A percentile compares a stretch with the other conserved stretches of the same genome.
Conservation (phyloP, 2,113 vertebrate genomes). For the Periophthalmodon schlosseri region DNA sequence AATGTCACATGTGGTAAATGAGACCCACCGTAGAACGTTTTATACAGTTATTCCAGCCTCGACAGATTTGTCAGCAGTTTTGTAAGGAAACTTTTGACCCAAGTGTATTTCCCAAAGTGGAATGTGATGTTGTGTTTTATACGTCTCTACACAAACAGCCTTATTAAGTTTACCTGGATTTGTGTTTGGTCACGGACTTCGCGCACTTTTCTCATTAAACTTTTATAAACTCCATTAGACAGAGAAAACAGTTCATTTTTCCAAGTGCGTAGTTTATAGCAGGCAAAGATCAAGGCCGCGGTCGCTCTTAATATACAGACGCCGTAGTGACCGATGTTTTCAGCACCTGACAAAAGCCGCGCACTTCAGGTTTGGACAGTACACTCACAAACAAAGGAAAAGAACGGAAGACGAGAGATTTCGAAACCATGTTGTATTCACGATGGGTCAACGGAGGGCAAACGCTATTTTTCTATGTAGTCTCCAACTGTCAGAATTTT, state of each 20-base stretch:
- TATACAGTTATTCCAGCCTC: background rate
- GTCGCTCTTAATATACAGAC: background rate
- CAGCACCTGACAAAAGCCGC: too few relatives aligned
- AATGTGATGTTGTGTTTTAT: background rate
- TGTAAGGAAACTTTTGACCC: background rate
- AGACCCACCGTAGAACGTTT: background rate
- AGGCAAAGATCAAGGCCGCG: too few relatives aligned
- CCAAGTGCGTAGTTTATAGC: too few relatives aligned
- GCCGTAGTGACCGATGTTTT: background rate
- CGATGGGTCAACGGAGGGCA: background rate
- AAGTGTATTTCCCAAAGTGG: background rate
- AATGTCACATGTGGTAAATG: too few relatives aligned
- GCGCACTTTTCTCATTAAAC: background rate
- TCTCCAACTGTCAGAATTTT: slow-evolving; percentile 45
- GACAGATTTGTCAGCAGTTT: background rate
- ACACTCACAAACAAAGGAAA: background rate
- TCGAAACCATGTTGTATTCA: slow-evolving; percentile 19
- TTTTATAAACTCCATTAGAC: background rate
- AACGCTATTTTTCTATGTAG: background rate
- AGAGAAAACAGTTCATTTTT: background rate
- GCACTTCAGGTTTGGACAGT: background rate
- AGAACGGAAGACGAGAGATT: background rate
- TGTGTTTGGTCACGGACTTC: background rate
- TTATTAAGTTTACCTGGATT: background rate
- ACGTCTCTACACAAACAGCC: background rate